phyloP scores from a whole-genome alignment of 2,888 invertebrate genomes.

The Stegana nigrithorax region DNA sequence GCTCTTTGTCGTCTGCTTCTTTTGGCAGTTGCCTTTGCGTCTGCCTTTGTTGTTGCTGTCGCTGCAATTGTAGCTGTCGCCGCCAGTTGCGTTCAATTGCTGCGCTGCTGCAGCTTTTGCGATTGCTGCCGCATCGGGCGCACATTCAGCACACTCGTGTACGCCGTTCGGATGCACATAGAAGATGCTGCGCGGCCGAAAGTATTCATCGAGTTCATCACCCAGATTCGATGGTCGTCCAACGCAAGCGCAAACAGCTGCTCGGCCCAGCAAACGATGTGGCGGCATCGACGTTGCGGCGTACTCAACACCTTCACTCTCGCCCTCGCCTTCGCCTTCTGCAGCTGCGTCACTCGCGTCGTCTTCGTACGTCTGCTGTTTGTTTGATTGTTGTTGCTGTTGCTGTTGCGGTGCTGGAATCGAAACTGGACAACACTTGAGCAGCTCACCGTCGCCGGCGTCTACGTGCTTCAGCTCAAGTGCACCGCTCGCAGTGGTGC shows the following conservation, averaged over 20 bases:
- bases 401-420: constrained; percentile 24
- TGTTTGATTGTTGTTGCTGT: neutral
- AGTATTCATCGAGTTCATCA: constrained; percentile 75
- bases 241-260: constrained; percentile 80
- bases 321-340: neutral
- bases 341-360: neutral
- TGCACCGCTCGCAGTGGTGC: constrained; percentile 21
- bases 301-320: constrained; percentile 42
- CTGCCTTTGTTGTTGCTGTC: constrained; percentile 8
- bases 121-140: constrained; percentile 42
- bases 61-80: constrained; percentile 16
- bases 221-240: constrained; percentile 67
- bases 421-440: constrained; percentile 49
- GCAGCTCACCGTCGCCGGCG: constrained; percentile 51
- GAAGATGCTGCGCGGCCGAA: constrained; percentile 76
- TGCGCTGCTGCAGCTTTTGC: neutral
- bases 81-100: no score
- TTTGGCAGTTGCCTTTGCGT: neutral
- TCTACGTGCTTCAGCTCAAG: constrained; percentile 45
- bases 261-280: constrained; percentile 75
- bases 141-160: constrained; percentile 70
- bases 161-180: constrained; percentile 77
- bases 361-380: neutral
- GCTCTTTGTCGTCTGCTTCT: neutral
- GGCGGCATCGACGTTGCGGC: constrained; percentile 75